Base-by-base conservation (phyloP, 2,888 invertebrate species). In the Temnothorax ravouxi region DNA sequence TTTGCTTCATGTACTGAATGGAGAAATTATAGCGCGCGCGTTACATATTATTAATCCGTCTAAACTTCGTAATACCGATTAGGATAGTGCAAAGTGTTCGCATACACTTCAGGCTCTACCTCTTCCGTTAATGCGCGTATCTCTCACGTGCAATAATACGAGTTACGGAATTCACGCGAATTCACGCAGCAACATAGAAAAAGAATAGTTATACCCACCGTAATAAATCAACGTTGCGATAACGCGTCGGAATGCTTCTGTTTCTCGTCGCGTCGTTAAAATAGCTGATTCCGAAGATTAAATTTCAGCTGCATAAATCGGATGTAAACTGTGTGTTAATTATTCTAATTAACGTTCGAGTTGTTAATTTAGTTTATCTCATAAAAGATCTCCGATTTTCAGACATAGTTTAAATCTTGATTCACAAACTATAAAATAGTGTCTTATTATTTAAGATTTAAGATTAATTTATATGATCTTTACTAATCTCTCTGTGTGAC, bases 211-310 rank as follows among this genome's bases (percentile, higher is more conserved):
- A n/a, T 8, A 38, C 25, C 25, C 0, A 41, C 13, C 15, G 21
- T 75, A 76, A 76, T 76, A 64, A 64, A 76, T 76, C 52, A 76
- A 64, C 38, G 62, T 13, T 50, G 34, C 38, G 62, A 76, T 64
- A 76, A 34, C 75, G 18, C 62, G 54, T n/a, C 25, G 52, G 41
- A 34, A 77, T 77, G 25, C 52, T 66, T 29, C 41, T n/a, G 41
- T 54, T 77, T 44, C 76, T 41, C 29, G 25, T 41, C 52, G 18
- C 41, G 25, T 41, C 52, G 18, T 64, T 52, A n/a, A 64, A 52
- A 18, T 25, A 41, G 8, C 54, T 41, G 25, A 66, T 77, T 8
- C n/a, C 18, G 44, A 77, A 54, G 54, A 77, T 66, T 44, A 77
- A 64, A 54, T 66, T 52, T 29, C n/a, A n/a, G 41, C 25, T 41